phyloP scores from a whole-genome alignment of 2,113 vertebrate species.

The Taxidea taxus region DNA sequence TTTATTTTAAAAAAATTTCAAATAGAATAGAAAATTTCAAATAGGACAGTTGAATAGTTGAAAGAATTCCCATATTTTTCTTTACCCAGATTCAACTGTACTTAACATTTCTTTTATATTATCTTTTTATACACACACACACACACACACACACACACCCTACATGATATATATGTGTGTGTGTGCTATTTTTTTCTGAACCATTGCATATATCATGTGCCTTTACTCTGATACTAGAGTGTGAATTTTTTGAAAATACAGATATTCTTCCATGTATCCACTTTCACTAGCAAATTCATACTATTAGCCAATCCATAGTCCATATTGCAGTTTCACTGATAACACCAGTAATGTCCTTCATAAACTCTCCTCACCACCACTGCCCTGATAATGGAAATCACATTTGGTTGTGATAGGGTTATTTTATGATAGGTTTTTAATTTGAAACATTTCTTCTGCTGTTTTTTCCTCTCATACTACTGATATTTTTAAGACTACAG shows the following conservation, averaged over 20 bases:
- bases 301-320: not conserved
- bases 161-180: not conserved
- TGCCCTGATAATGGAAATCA: not conserved
- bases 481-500: not conserved
- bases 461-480: not conserved
- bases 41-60: not conserved
- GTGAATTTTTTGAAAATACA: not conserved
- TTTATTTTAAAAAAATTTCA: not conserved
- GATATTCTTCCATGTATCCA: not conserved
- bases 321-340: not conserved
- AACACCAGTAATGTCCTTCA: not conserved
- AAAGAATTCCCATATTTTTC: not conserved
- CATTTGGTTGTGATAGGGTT: not conserved
- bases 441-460: not conserved
- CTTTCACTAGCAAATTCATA: not conserved
- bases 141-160: not conserved
- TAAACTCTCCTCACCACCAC: not conserved
- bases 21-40: not conserved
- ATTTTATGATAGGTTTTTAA: not conserved
- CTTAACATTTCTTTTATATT: not conserved
- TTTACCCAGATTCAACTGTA: not conserved
- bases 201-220: not conserved
- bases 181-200: not conserved
- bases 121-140: not conserved
- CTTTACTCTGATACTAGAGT: not conserved